phyloP scores from a whole-genome alignment of 2,113 vertebrate genomes.

The Rattus rattus region DNA sequence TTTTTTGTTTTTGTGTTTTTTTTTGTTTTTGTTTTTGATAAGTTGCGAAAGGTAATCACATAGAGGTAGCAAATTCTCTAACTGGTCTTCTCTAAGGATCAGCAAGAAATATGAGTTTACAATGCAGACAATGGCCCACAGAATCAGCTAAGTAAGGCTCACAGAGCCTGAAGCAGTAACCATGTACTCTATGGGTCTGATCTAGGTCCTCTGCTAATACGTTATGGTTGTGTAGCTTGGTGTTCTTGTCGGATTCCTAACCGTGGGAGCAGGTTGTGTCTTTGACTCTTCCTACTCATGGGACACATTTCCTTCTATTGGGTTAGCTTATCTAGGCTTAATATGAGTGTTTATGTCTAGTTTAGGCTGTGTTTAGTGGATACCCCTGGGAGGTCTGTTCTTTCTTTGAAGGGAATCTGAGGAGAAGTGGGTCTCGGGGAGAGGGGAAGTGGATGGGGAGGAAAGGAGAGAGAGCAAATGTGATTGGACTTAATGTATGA shows the following conservation, averaged over 20 bases:
- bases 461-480: neutral
- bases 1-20: too few relatives aligned
- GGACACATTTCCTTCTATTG: neutral
- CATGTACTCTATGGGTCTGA: neutral
- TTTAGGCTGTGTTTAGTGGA: neutral
- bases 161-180: neutral
- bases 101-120: neutral
- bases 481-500: neutral
- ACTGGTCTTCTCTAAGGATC: neutral
- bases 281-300: neutral
- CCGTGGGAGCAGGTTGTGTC: neutral
- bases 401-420: neutral
- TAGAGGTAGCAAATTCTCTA: neutral
- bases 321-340: neutral
- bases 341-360: neutral
- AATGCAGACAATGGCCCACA: neutral
- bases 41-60: neutral
- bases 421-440: neutral
- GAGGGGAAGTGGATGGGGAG: neutral
- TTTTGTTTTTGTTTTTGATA: too few relatives aligned
- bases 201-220: neutral
- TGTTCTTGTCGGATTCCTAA: neutral
- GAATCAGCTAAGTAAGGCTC: neutral
- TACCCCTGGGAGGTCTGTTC: neutral
- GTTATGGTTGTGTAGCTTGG: neutral